Conservation (phyloP, 1,140 invertebrate species). For the Solenopsis invicta region DNA sequence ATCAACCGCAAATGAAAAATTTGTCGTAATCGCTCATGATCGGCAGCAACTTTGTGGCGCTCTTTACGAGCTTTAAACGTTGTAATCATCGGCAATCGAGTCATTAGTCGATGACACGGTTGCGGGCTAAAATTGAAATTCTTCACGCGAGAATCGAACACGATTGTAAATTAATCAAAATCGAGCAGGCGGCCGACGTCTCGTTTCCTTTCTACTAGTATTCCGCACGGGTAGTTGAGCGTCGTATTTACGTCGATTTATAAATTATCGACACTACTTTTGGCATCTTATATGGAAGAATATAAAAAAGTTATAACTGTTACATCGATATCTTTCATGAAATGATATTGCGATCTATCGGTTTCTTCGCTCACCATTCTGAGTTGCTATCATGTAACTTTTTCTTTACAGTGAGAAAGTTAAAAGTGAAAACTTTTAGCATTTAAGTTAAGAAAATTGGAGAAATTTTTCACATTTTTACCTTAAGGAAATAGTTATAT, state of each 20-base stretch:
- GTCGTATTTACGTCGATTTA: neutral
- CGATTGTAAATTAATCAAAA: conserved; percentile 52
- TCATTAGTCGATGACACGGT: conserved; percentile 55
- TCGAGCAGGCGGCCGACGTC: neutral
- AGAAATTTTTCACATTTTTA: too few species aligned
- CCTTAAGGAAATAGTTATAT: too few species aligned
- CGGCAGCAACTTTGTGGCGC: conserved; percentile 5
- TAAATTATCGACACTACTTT: conserved; percentile 31
- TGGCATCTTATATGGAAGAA: neutral
- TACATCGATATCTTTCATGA: neutral
- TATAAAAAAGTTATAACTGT: conserved; percentile 7
- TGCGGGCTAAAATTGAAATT: conserved; percentile 41
- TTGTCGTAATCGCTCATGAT: conserved; percentile 26
- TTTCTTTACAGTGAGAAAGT: too few species aligned
- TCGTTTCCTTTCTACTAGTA: conserved; percentile 12
- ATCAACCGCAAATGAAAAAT: conserved; percentile 41
- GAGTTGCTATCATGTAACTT: too few species aligned
- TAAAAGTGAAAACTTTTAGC: too few species aligned
- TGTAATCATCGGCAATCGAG: conserved; percentile 54
- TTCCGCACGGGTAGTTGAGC: neutral
- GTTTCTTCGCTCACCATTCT: neutral
- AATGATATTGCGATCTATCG: neutral
- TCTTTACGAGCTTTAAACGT: conserved; percentile 32
- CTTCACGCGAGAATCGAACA: conserved; percentile 25
- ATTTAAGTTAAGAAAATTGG: too few species aligned